Conservation (phyloP, 2,113 vertebrate species). For the Lamprotornis superbus region DNA sequence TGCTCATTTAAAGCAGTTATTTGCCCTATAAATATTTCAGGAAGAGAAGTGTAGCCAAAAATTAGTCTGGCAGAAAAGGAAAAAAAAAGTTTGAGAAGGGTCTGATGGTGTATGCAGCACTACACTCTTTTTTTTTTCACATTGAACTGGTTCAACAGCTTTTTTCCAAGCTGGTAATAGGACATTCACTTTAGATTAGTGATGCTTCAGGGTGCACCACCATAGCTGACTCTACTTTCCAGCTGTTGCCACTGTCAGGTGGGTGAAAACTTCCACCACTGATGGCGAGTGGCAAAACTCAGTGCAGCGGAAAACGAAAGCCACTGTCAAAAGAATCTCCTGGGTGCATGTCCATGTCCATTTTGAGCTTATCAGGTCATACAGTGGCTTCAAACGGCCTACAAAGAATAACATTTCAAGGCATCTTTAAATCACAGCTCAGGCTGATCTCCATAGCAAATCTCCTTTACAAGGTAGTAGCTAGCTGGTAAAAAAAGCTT, state of each 20-base stretch:
- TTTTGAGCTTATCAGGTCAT: constrained; percentile 25
- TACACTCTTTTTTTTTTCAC: not conserved
- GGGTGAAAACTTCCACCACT: constrained; percentile 31
- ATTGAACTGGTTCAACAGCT: not conserved
- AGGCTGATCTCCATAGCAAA: not conserved
- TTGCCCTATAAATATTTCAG: constrained; percentile 72
- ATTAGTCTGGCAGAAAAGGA: constrained; percentile 23
- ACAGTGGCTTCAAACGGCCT: not conserved
- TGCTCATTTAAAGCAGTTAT: constrained; percentile 77
- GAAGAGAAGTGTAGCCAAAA: constrained; percentile 62
- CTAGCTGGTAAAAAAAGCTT: not conserved
- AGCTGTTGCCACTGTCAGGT: constrained; percentile 46
- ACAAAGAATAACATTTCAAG: constrained; percentile 3
- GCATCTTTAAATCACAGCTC: not conserved
- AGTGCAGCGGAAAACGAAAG: constrained; percentile 40
- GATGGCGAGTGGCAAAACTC: constrained; percentile 26
- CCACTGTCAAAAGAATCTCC: constrained; percentile 31
- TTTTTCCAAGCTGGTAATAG: not conserved
- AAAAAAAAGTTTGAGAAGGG: not conserved
- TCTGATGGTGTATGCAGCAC: not conserved
- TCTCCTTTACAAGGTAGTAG: not conserved
- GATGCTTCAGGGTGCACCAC: not conserved
- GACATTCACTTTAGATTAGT: constrained; percentile 62
- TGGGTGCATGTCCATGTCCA: not conserved
- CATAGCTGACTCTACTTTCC: not conserved